phyloP scores from a whole-genome alignment of 2,797 vertebrate genomes.

The Sebastes matsubarae region DNA sequence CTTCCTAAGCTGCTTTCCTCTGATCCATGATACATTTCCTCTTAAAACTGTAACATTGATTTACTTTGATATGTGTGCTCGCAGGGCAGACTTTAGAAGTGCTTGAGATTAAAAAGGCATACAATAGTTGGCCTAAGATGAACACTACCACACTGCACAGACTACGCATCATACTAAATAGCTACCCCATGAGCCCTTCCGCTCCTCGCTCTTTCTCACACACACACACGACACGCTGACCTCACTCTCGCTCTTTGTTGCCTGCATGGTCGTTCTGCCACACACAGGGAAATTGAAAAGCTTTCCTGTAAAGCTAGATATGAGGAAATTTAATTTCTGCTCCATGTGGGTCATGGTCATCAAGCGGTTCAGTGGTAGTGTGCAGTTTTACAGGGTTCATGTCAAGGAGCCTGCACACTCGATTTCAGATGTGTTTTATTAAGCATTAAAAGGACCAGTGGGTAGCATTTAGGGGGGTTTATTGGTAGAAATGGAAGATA shows the following conservation, averaged over 20 bases:
- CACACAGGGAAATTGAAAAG: conserved; percentile 68
- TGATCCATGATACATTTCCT: conserved; percentile 65
- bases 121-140: conserved; percentile 53
- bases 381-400: conserved; percentile 56
- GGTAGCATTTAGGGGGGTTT: background rate
- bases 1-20: conserved; percentile 66
- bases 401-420: conserved; percentile 44
- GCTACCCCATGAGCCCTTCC: conserved; percentile 11
- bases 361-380: conserved; percentile 29
- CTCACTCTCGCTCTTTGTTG: conserved; percentile 48
- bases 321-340: conserved; percentile 62
- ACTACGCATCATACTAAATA: conserved; percentile 39
- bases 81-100: conserved; percentile 61
- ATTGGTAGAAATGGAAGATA: background rate
- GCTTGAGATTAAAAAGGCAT: conserved; percentile 65
- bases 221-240: conserved; percentile 34
- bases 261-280: conserved; percentile 48
- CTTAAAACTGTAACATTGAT: conserved; percentile 57
- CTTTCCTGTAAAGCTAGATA: conserved; percentile 58
- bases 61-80: conserved; percentile 60
- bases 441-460: background rate
- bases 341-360: conserved; percentile 66
- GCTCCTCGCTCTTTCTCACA: background rate
- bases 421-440: conserved; percentile 30
- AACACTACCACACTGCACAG: conserved; percentile 32